Evolutionary conservation across 2,888 invertebrate genomes (phyloP).

Genomic region (Diarsia brunnea): DNA sequence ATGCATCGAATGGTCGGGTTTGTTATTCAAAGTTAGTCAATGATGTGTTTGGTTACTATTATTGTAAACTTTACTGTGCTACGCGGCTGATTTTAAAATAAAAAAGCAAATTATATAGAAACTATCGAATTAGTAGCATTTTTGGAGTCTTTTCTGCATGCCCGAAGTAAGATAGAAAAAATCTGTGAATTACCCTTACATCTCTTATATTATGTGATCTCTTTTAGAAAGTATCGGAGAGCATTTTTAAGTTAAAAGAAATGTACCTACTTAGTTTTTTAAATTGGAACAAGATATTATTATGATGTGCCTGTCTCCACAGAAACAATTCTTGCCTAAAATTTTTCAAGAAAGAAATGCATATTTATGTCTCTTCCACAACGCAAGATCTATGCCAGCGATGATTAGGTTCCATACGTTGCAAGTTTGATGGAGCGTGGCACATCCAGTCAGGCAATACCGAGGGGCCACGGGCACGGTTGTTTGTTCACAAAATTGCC

Average conservation of each 20-base stretch:
- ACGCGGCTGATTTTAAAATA: not conserved
- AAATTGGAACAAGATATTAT: not conserved
- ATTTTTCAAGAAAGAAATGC: slow-evolving; percentile 8
- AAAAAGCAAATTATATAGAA: not conserved
- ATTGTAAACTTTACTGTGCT: not conserved
- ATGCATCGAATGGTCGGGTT: not conserved
- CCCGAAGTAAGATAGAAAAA: not conserved
- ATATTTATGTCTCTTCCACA: slow-evolving; percentile 32
- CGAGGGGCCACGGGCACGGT: slow-evolving; percentile 73
- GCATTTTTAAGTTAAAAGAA: not conserved
- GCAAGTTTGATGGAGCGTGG: slow-evolving; percentile 77
- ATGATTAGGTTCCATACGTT: slow-evolving; percentile 78
- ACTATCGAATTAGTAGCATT: not conserved
- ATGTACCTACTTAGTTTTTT: not conserved
- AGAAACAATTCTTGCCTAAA: not conserved
- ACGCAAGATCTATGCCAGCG: slow-evolving; percentile 62
- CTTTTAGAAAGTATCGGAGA: not conserved
- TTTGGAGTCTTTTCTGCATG: not conserved
- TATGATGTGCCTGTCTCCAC: not conserved
- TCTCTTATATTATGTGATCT: not conserved
- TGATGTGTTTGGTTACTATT: not conserved
- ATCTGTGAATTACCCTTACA: not conserved
- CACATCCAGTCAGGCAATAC: slow-evolving; percentile 64
- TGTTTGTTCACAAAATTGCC: slow-evolving; percentile 81
- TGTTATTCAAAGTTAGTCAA: not conserved